phyloP scores from a whole-genome alignment of 2,888 invertebrate genomes.

The Hermaeophaga mercurialis region DNA sequence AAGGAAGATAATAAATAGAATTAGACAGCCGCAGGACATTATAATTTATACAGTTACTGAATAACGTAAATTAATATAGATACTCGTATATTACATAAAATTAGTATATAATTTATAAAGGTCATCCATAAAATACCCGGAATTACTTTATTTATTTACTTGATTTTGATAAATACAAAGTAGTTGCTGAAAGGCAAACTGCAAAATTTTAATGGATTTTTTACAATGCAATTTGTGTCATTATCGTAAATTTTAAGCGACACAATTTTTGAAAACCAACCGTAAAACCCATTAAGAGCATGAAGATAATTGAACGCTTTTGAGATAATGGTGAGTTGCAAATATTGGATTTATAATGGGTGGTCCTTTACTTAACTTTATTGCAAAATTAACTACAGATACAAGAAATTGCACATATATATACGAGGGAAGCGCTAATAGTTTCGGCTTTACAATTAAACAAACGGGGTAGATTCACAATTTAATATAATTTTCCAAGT shows the following conservation, averaged over 20 bases:
- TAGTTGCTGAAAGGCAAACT: too few species aligned
- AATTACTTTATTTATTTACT: too few species aligned
- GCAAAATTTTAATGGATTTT: neutral
- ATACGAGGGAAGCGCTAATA: too few species aligned
- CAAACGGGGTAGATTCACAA: too few species aligned
- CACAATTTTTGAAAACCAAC: slow-evolving; percentile 15
- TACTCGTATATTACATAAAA: too few species aligned
- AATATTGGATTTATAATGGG: slow-evolving; percentile 11
- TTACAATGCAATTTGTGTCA: neutral
- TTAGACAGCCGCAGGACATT: neutral
- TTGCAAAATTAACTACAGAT: slow-evolving; percentile 9
- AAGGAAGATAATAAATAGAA: neutral
- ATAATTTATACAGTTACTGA: too few species aligned
- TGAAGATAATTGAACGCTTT: slow-evolving; percentile 17
- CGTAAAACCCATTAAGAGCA: slow-evolving; percentile 17
- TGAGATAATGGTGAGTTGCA: slow-evolving; percentile 18
- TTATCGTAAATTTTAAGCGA: slow-evolving; percentile 16
- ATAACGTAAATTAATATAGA: too few species aligned
- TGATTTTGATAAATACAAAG: too few species aligned
- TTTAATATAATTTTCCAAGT: too few species aligned
- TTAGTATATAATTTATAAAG: too few species aligned
- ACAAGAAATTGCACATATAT: slow-evolving; percentile 2
- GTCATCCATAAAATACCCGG: too few species aligned
- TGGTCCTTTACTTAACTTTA: slow-evolving; percentile 15
- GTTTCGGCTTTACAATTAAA: too few species aligned